Evolutionary conservation across 1,140 invertebrate genomes (phyloP).

Genomic region (Drosophila sp.): DNA sequence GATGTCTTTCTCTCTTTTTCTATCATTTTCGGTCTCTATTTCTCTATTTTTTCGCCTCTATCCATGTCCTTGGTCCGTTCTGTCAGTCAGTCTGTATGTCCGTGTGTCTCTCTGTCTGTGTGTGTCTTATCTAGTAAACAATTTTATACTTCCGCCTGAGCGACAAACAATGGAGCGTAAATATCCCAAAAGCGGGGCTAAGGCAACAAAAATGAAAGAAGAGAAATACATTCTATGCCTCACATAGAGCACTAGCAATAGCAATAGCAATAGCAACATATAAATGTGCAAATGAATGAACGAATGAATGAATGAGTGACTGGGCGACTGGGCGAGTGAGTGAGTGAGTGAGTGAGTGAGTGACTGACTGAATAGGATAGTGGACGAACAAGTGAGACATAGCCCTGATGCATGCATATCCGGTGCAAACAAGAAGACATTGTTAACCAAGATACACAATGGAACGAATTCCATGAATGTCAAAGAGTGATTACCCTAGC

Average conservation of each 20-base stretch:
- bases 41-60: background rate
- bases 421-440: constrained; percentile 55
- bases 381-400: constrained; percentile 25
- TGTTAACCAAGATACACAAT: constrained; percentile 54
- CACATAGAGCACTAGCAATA: constrained; percentile 21
- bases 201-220: constrained; percentile 45
- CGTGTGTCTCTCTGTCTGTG: background rate
- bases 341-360: constrained; percentile 27
- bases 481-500: constrained; percentile 7
- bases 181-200: constrained; percentile 74
- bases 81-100: background rate
- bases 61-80: constrained; percentile 11
- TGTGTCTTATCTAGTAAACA: constrained; percentile 73
- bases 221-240: constrained; percentile 46
- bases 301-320: constrained; percentile 46
- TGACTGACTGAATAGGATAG: background rate
- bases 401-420: constrained; percentile 67
- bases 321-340: constrained; percentile 30
- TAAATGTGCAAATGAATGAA: constrained; percentile 77
- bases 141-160: constrained; percentile 81
- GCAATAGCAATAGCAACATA: constrained; percentile 30
- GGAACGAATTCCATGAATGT: background rate
- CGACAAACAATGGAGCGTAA: constrained; percentile 81
- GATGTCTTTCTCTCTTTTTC: constrained; percentile 61
- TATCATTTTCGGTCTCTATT: constrained; percentile 19